A percentile compares a stretch with the other conserved stretches of the same genome.
phyloP scores from a whole-genome alignment of 2,888 invertebrate species.

The Diabrotica balteata region DNA sequence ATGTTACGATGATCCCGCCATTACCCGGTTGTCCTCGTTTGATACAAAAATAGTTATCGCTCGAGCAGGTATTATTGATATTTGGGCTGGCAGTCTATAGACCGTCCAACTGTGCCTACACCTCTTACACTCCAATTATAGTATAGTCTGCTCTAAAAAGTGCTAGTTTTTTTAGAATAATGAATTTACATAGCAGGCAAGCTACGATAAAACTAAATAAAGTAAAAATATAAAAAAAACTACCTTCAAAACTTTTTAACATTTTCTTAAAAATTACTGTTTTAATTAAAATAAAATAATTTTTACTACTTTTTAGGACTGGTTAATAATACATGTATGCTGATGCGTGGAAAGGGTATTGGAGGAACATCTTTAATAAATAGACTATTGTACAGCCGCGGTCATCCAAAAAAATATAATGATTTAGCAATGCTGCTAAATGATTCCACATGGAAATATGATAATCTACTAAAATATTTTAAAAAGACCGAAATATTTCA shows the following conservation, averaged over 20 bases:
- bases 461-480: constrained; percentile 63
- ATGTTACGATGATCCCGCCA: neutral
- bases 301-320: constrained; percentile 6
- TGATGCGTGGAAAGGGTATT: constrained; percentile 62
- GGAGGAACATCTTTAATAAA: constrained; percentile 63
- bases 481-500: constrained; percentile 25
- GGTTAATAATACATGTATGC: constrained; percentile 40
- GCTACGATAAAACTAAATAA: too few species aligned
- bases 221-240: too few species aligned
- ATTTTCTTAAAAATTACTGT: too few species aligned
- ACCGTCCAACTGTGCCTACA: too few species aligned
- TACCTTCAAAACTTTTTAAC: too few species aligned
- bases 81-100: too few species aligned
- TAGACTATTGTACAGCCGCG: constrained; percentile 62
- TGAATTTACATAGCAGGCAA: too few species aligned
- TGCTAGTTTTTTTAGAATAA: too few species aligned
- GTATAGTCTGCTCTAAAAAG: too few species aligned
- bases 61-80: too few species aligned
- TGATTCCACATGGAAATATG: constrained; percentile 63
- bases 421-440: constrained; percentile 56
- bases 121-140: too few species aligned
- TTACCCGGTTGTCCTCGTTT: neutral
- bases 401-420: constrained; percentile 60
- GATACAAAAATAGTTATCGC: too few species aligned
- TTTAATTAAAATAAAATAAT: neutral